phyloP scores from a whole-genome alignment of 1,140 invertebrate genomes.

The Bicyclus anynana region DNA sequence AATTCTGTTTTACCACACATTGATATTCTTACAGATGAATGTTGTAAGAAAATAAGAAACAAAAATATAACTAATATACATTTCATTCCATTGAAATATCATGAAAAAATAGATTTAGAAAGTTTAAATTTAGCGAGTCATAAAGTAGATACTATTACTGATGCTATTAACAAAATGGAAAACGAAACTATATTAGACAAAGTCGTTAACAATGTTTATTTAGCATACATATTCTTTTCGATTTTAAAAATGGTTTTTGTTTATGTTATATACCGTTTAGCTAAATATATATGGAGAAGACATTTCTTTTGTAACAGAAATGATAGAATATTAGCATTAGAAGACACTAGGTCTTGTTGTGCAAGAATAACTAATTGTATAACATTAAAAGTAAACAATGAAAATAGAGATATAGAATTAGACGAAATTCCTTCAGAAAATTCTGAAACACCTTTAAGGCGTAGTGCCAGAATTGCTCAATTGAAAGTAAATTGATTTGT shows the following conservation, averaged over 20 bases:
- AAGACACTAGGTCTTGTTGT: no score
- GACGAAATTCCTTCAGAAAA: no score
- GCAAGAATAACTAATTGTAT: no score
- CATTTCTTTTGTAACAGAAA: conserved; percentile 21
- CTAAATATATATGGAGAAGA: conserved; percentile 21
- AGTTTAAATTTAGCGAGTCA: conserved; percentile 23
- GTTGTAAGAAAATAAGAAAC: conserved; percentile 10
- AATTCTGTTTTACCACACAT: conserved; percentile 9
- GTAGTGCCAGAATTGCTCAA: no score
- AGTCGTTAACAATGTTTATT: conserved; percentile 1
- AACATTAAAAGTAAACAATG: no score
- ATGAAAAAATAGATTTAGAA: conserved; percentile 23
- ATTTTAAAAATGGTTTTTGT: no score
- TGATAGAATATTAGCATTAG: conserved; percentile 8
- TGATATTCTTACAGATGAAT: conserved; percentile 1
- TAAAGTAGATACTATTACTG: conserved; percentile 16
- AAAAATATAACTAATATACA: conserved; percentile 8
- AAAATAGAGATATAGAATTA: no score
- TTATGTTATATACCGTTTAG: conserved; percentile 19
- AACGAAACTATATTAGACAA: background rate
- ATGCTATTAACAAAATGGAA: conserved; percentile 11
- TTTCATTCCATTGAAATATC: conserved; percentile 18
- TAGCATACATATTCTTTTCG: background rate
- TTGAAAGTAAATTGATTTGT: no score
- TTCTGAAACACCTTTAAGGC: no score